Conservation (phyloP, 2,797 vertebrate genomes). For the Bryconaethiops microstoma region DNA sequence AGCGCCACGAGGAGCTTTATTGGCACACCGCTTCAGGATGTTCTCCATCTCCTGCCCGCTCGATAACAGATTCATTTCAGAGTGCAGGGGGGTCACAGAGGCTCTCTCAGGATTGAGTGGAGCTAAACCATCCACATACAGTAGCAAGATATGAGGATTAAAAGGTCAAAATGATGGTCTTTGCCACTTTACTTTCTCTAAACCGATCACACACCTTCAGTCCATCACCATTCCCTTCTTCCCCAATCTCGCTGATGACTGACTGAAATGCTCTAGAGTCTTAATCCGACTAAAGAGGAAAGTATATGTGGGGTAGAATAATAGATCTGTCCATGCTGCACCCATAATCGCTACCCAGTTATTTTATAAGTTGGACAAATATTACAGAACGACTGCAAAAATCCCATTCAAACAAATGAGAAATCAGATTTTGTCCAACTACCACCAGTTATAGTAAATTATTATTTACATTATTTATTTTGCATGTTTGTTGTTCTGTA, state of each 20-base stretch:
- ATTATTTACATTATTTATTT: too few relatives aligned
- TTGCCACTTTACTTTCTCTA: not conserved
- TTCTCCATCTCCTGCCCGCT: constrained; percentile 23
- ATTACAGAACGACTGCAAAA: too few relatives aligned
- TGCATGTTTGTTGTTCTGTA: too few relatives aligned
- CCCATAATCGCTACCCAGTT: too few relatives aligned
- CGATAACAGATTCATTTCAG: constrained; percentile 39
- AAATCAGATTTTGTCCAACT: too few relatives aligned
- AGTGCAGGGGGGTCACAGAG: not conserved
- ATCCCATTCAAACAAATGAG: too few relatives aligned
- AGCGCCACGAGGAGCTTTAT: constrained; percentile 55
- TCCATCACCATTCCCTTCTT: not conserved
- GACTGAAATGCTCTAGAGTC: too few relatives aligned
- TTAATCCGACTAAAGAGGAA: too few relatives aligned
- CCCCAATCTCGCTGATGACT: not conserved
- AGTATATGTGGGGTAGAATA: too few relatives aligned
- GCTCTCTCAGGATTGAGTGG: constrained; percentile 11
- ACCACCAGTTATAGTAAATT: too few relatives aligned
- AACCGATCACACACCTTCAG: not conserved
- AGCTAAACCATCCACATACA: not conserved
- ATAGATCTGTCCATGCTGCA: too few relatives aligned
- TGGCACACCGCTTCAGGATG: constrained; percentile 58
- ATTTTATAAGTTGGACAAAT: too few relatives aligned
- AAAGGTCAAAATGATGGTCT: not conserved
- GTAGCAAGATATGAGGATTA: constrained; percentile 38